These are phyloP conservation scores for Spisula solida DNA, from an alignment of 2,888 invertebrate species.

Conservation along the genomic window DNA sequence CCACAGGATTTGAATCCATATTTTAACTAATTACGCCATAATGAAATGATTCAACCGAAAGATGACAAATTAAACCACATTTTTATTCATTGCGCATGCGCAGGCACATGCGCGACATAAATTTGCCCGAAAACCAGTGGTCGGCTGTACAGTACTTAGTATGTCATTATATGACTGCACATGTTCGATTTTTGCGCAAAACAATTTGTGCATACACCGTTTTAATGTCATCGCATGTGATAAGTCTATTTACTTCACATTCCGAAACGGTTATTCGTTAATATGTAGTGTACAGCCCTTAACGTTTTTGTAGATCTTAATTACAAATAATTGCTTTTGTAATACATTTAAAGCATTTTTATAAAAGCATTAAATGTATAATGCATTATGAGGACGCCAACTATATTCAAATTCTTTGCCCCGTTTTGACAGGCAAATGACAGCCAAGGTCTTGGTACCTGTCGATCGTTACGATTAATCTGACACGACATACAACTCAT, in stretches of 20 bases:
- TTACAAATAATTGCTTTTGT: constrained; percentile 7
- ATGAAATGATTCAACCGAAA: background rate
- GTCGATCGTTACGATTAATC: constrained; percentile 59
- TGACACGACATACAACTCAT: constrained; percentile 24
- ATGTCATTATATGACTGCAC: background rate
- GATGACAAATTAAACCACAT: background rate
- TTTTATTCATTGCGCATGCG: background rate
- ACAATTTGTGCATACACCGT: background rate
- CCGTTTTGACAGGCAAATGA: constrained; percentile 49
- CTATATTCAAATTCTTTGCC: constrained; percentile 27
- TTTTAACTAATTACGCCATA: too few species aligned
- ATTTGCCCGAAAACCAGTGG: background rate
- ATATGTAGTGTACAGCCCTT: background rate
- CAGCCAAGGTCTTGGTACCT: constrained; percentile 46
- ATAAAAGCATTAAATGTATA: constrained; percentile 25
- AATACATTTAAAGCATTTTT: constrained; percentile 18
- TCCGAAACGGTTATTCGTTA: constrained; percentile 7
- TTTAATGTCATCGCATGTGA: background rate
- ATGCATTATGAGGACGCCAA: constrained; percentile 13
- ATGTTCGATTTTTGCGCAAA: background rate
- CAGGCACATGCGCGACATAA: background rate
- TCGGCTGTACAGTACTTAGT: background rate
- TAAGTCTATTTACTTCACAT: background rate
- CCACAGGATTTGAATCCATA: too few species aligned
- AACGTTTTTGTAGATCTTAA: constrained; percentile 19